Conservation (phyloP, 2,113 vertebrate genomes). For the Sporophila hypoxantha region DNA sequence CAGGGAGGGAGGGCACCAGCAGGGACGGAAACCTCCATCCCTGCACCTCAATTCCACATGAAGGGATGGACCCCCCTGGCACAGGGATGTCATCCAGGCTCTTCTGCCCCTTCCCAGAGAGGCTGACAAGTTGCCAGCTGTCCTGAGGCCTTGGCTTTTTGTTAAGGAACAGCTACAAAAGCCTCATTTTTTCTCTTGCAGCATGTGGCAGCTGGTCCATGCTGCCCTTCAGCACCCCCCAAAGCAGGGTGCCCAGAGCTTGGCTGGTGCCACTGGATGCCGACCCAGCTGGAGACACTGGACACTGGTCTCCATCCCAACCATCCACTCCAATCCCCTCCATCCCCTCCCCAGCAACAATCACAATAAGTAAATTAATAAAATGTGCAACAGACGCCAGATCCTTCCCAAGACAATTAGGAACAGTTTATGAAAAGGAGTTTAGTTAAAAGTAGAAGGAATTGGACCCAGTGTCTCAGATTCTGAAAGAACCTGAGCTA, state of each 20-base stretch:
- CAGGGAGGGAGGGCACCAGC: not conserved
- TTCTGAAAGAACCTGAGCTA: not conserved
- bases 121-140: not conserved
- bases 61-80: not conserved
- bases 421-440: not conserved
- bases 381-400: too few relatives aligned
- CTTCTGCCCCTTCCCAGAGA: not conserved
- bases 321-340: not conserved
- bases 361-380: not conserved
- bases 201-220: not conserved
- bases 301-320: not conserved
- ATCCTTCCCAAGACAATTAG: too few relatives aligned
- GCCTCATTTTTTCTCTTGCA: not conserved
- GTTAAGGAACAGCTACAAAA: not conserved
- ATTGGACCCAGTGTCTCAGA: not conserved
- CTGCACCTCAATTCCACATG: accelerated
- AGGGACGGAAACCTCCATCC: not conserved
- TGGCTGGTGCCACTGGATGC: not conserved
- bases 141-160: not conserved
- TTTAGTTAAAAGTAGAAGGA: not conserved
- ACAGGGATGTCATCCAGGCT: not conserved
- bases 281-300: not conserved
- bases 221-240: accelerated
- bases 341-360: not conserved
- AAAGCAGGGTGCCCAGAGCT: not conserved